Evolutionary conservation across 1,140 invertebrate species (phyloP), one percentile per base, ranked within the genome.

Genomic region (Linepithema humile): DNA sequence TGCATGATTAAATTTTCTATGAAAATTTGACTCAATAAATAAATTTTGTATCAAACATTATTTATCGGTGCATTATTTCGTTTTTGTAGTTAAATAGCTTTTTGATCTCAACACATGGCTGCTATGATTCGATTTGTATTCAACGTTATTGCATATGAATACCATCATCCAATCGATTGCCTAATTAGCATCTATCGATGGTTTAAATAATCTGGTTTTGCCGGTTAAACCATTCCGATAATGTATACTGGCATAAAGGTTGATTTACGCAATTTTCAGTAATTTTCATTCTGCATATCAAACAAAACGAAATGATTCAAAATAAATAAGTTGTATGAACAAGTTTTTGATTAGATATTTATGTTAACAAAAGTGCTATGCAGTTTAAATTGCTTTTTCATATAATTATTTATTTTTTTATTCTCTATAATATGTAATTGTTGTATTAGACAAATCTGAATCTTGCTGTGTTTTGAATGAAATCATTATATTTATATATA

Each of bases 1-100:
- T 70, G 55, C 35, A 43, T 48, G 64, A 80, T 80, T 69, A 80
- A 75, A 80, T 80, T 70, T 70, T 55, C 50, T 48, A 17, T 26
- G 62, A 29, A 80, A 80, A 80, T 80, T 80, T 26, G 48, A 55
- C 6, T 70, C 48, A 15, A 80, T 32, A 40, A 69, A 80, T 80
- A 57, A 69, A 78, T 78, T 78, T 43, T 26, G 17, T 35, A n/a
- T 32, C 43, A 4, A 32, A 29, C 15, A 40, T 29, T 67, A 69
- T 67, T 78, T 78, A 40, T 32, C 64, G 10, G 3, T 17, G 45
- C 29, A 29, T 78, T 55, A 69, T 69, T 78, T 69, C 23, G 48
- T 69, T 69, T 48, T 40, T 40, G 23, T 69, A 40, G 69, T 55
- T 69, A 55, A 78, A 55, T 69, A 78, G 50, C 45, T 53, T 69